Evolutionary conservation across 2,113 vertebrate genomes (phyloP).

Genomic region (Neolamprologus ventralis): DNA sequence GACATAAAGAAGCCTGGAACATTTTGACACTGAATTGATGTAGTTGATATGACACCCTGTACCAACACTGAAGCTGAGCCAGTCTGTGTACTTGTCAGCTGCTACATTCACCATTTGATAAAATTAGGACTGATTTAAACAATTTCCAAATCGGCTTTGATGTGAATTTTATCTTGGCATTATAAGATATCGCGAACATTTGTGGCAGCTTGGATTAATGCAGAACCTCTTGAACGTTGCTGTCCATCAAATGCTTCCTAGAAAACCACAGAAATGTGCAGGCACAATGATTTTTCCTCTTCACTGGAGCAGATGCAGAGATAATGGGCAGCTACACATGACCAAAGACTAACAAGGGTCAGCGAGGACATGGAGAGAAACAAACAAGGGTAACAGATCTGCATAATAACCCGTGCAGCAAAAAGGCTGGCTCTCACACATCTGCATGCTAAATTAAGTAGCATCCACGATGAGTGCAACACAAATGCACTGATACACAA

Average conservation of each 20-base stretch:
- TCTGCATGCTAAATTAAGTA: constrained; percentile 41
- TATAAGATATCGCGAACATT: background rate
- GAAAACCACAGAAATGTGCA: constrained; percentile 2
- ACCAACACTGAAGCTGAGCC: constrained; percentile 20
- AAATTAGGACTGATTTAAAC: constrained; percentile 29
- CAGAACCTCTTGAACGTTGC: constrained; percentile 1
- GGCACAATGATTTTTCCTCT: constrained; percentile 32
- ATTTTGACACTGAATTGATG: constrained; percentile 39
- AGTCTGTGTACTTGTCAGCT: constrained; percentile 12
- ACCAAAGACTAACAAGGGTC: constrained; percentile 50
- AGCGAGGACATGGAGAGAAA: constrained; percentile 23
- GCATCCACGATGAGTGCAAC: background rate
- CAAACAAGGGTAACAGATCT: constrained; percentile 30
- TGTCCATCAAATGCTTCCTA: constrained; percentile 10
- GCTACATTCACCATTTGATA: background rate
- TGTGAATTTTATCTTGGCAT: constrained; percentile 3
- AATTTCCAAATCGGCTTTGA: constrained; percentile 10
- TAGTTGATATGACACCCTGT: constrained; percentile 18
- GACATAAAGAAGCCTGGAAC: background rate
- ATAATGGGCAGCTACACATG: constrained; percentile 29
- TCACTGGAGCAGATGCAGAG: constrained; percentile 19
- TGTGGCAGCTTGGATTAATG: background rate
- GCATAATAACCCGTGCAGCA: constrained; percentile 10
- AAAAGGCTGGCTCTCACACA: background rate
- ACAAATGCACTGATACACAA: constrained; percentile 1